These are phyloP conservation scores for Pseudochirops corinnae DNA, from an alignment of 2,797 vertebrate genomes.

Conservation along the genomic window DNA sequence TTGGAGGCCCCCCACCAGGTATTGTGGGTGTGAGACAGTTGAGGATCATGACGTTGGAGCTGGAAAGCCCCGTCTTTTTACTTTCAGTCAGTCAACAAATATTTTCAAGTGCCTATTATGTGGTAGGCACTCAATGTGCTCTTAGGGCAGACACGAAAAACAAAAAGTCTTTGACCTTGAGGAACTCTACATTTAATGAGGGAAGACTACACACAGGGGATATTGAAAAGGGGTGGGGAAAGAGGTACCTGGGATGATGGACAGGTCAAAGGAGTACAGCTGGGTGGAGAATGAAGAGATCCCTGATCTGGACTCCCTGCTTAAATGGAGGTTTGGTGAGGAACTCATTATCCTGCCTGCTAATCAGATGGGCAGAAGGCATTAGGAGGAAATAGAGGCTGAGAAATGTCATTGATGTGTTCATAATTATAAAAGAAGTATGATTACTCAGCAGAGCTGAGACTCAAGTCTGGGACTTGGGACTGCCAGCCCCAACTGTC, in stretches of 20 bases:
- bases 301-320: neutral
- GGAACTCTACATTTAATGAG: neutral
- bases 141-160: neutral
- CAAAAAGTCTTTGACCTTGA: neutral
- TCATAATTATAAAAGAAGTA: neutral
- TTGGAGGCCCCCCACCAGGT: neutral
- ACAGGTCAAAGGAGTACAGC: neutral
- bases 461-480: neutral
- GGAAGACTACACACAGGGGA: neutral
- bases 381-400: neutral
- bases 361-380: neutral
- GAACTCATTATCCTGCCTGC: neutral
- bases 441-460: neutral
- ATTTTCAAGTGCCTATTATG: neutral
- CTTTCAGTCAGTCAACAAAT: neutral
- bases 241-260: neutral
- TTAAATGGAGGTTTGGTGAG: neutral
- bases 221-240: neutral
- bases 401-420: neutral
- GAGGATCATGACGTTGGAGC: neutral
- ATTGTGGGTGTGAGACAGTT: neutral
- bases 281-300: neutral
- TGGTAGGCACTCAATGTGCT: neutral
- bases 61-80: neutral
- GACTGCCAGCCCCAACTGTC: neutral